phyloP scores from a whole-genome alignment of 53 echinoderm and acorn worm genomes.

The Arbacia lixula region DNA sequence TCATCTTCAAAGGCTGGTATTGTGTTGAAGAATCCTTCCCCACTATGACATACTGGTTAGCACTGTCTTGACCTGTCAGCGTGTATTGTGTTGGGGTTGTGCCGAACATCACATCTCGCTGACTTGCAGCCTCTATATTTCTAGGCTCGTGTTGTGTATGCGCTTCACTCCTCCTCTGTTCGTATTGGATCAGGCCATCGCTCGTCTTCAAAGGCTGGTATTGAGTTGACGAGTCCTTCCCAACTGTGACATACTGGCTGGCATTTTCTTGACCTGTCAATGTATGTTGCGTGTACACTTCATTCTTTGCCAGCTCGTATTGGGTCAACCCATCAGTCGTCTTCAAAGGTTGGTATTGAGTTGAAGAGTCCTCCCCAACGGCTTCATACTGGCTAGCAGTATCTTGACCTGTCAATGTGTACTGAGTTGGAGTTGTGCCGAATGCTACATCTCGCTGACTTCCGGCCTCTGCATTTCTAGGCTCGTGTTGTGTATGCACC shows the following conservation, averaged over 20 bases:
- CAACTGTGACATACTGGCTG: neutral
- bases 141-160: neutral
- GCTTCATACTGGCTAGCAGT: neutral
- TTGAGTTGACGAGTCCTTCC: too few species aligned
- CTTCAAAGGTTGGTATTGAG: too few species aligned
- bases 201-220: neutral
- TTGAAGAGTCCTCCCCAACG: too few species aligned
- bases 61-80: neutral
- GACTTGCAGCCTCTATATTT: neutral
- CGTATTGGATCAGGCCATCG: neutral
- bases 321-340: constrained; percentile 7
- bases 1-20: too few species aligned
- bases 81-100: constrained; percentile 5
- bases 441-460: neutral
- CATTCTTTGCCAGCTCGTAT: neutral
- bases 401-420: neutral
- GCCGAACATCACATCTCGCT: neutral
- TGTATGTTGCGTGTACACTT: neutral
- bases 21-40: too few species aligned
- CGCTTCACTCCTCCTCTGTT: neutral
- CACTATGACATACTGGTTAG: neutral
- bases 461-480: neutral
- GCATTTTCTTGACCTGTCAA: neutral
- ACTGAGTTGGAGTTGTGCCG: neutral
- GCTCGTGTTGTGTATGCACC: neutral